Evolutionary conservation across 2,888 invertebrate species (phyloP).

Genomic region (Callimorpha dominula): DNA sequence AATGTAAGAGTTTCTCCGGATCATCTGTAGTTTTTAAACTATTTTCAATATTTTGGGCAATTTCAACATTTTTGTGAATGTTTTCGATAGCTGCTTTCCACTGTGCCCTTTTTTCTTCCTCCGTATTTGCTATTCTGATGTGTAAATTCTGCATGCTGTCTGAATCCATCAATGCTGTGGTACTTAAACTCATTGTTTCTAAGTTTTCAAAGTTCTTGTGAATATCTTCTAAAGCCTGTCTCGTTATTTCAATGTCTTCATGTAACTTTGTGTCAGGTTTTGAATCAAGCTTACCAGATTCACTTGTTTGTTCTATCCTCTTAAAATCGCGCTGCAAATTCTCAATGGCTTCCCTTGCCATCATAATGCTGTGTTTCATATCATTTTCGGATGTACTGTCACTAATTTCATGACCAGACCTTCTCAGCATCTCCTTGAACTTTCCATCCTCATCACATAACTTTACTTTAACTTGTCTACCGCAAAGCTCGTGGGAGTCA

Average conservation of each 20-base stretch:
- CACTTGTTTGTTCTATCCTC: slow-evolving; percentile 60
- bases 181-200: slow-evolving; percentile 63
- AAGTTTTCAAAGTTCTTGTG: slow-evolving; percentile 68
- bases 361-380: slow-evolving; percentile 72
- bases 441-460: slow-evolving; percentile 69
- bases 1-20: slow-evolving; percentile 23
- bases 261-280: slow-evolving; percentile 66
- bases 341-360: slow-evolving; percentile 79
- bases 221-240: slow-evolving; percentile 71
- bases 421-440: slow-evolving; percentile 51
- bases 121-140: slow-evolving; percentile 55
- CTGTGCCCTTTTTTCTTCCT: slow-evolving; percentile 69
- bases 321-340: slow-evolving; percentile 70
- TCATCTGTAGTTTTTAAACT: slow-evolving; percentile 59
- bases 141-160: slow-evolving; percentile 54
- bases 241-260: slow-evolving; percentile 72
- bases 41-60: slow-evolving; percentile 74
- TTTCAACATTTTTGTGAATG: slow-evolving; percentile 69
- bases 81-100: slow-evolving; percentile 75
- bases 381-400: slow-evolving; percentile 61
- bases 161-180: slow-evolving; percentile 52
- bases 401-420: slow-evolving; percentile 48
- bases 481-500: slow-evolving; percentile 68
- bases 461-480: slow-evolving; percentile 74
- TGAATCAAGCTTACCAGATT: slow-evolving; percentile 51